Evolutionary conservation across 2,888 invertebrate species (phyloP), one percentile per base, ranked within the genome.

Genomic region (Timema podura): DNA sequence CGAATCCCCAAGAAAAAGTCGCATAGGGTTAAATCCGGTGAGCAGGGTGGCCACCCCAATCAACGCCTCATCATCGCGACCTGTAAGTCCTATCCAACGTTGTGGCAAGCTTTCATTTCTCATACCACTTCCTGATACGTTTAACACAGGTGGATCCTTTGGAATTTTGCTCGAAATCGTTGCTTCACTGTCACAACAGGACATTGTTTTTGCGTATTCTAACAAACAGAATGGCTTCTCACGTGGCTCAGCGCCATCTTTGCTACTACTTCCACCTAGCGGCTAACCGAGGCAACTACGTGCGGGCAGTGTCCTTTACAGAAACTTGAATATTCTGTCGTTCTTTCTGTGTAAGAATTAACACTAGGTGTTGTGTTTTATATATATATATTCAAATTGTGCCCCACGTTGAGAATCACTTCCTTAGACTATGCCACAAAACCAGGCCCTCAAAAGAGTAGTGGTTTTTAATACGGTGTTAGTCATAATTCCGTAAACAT

Each of bases 1-100:
- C 13, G 61, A 44, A 61, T 30, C 61, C 61, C 61, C 61, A 61
- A 61, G 61, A 61, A 30, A 61, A 61, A 61, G 45, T 8, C 16
- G 30, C 61, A 61, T 9, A 30, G 61, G 9, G 44, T 61, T 45
- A 61, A 61, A 45, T 44, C n/a, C 6, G 61, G 61, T 30, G 44
- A 61, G 0, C 16, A 5, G 9, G 61, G 61, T 61, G 44, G 61
- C 61, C 30, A 44, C 30, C 8, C 30, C 44, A n/a, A 61, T 30
- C 30, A 30, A 45, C 1, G 44, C 61, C 7, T 30, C 44, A 9
- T 61, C 61, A 61, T 30, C 16, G 7, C 44, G 44, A 30, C 3
- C 61, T 45, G 2, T 13, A 61, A 5, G 9, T 30, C 61, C 15
- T n/a, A n/a, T 57, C 13, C 13, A 16, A 13, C 44, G 6, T 11